These are phyloP conservation scores for Venustaconcha ellipsiformis DNA, from an alignment of 1,140 invertebrate genomes.

Conservation along the genomic window DNA sequence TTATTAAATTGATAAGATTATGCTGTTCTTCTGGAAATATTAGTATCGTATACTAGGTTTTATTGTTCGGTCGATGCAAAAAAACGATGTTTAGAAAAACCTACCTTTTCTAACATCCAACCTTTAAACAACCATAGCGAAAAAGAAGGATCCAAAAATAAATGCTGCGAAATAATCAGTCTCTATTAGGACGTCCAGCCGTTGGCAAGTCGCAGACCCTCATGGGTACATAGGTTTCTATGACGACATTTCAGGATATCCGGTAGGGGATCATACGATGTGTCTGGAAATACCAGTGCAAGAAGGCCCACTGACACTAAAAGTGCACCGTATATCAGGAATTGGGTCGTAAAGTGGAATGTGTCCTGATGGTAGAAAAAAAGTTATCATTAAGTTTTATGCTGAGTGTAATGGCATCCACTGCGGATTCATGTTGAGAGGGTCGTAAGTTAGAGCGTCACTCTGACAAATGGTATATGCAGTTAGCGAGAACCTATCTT, in stretches of 20 bases:
- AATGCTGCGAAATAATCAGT: neutral
- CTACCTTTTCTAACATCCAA: too few relatives aligned
- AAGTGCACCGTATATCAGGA: constrained; percentile 38
- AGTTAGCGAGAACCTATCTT: too few relatives aligned
- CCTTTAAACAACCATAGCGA: too few relatives aligned
- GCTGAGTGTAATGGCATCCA: too few relatives aligned
- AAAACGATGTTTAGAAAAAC: too few relatives aligned
- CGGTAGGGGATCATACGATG: constrained; percentile 37
- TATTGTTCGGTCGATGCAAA: too few relatives aligned
- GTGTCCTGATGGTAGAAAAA: constrained; percentile 31
- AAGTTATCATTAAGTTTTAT: neutral
- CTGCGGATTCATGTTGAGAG: too few relatives aligned
- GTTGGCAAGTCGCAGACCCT: constrained; percentile 23
- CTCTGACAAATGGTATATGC: too few relatives aligned
- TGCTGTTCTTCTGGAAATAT: too few relatives aligned
- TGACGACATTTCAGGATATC: constrained; percentile 53
- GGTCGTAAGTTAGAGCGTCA: too few relatives aligned
- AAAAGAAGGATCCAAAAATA: neutral
- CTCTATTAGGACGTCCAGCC: constrained; percentile 8
- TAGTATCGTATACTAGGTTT: too few relatives aligned
- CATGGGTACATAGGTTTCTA: constrained; percentile 43
- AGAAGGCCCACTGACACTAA: constrained; percentile 44
- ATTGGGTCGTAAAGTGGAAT: constrained; percentile 48
- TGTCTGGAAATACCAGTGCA: constrained; percentile 46
- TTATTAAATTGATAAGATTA: too few relatives aligned